Evolutionary conservation across 2,888 invertebrate genomes (phyloP).

Genomic region (Hirtodrosophila confusa): DNA sequence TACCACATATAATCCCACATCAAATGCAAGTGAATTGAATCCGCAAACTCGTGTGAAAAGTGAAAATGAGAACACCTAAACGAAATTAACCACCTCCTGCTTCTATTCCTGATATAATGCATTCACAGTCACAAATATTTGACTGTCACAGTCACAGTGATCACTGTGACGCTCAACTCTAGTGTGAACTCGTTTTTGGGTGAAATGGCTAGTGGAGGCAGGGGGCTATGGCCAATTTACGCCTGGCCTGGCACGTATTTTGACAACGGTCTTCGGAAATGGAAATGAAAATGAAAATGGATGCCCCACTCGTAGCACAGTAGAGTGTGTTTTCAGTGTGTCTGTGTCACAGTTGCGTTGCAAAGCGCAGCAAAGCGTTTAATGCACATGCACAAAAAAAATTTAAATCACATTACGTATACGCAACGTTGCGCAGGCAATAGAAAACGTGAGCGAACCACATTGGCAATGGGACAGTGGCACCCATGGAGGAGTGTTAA

Average conservation of each 20-base stretch:
- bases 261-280: conserved; percentile 50
- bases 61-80: too few relatives aligned
- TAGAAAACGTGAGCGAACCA: conserved; percentile 59
- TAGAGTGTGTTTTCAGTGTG: conserved; percentile 2
- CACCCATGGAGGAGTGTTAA: conserved; percentile 9
- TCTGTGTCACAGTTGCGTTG: conserved; percentile 25
- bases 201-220: background rate
- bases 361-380: conserved; percentile 58
- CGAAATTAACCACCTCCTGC: too few relatives aligned
- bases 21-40: too few relatives aligned
- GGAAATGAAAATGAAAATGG: conserved; percentile 44
- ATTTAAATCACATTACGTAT: conserved; percentile 77
- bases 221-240: conserved; percentile 36
- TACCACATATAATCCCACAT: too few relatives aligned
- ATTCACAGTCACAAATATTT: too few relatives aligned
- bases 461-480: conserved; percentile 35
- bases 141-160: too few relatives aligned
- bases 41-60: too few relatives aligned
- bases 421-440: conserved; percentile 67
- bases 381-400: conserved; percentile 59
- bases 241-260: conserved; percentile 54
- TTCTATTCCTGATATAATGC: too few relatives aligned
- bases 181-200: background rate
- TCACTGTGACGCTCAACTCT: too few relatives aligned
- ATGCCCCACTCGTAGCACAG: conserved; percentile 9